A percentile compares a stretch with the other conserved stretches of the same genome.
These are phyloP conservation scores for Pionites leucogaster DNA, from an alignment of 2,113 vertebrate species.

Conservation along the genomic window DNA sequence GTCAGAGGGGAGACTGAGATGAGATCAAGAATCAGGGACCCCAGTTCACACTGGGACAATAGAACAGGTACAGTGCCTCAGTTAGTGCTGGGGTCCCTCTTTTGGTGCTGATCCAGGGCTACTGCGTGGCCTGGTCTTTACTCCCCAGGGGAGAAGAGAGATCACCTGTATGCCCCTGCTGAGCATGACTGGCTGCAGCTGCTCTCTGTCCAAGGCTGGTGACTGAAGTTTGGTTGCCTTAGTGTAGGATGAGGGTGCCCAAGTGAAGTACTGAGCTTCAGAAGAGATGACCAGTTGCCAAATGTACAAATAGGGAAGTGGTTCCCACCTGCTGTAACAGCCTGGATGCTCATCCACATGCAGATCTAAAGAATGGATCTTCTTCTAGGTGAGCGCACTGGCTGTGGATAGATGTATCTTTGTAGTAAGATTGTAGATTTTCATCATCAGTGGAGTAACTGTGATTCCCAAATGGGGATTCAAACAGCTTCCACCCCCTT, in stretches of 20 bases:
- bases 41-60: not conserved
- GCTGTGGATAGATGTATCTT: not conserved
- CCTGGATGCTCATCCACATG: not conserved
- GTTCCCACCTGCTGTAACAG: not conserved
- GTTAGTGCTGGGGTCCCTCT: not conserved
- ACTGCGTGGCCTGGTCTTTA: not conserved
- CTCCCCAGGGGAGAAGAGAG: not conserved
- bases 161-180: not conserved
- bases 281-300: not conserved
- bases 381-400: not conserved
- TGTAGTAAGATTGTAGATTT: not conserved
- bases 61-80: not conserved
- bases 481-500: not conserved
- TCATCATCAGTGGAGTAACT: not conserved
- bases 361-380: not conserved
- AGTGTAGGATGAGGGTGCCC: not conserved
- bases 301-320: fast-evolving
- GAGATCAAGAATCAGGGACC: not conserved
- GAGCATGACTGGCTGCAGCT: not conserved
- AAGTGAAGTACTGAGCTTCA: not conserved
- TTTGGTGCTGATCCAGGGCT: fast-evolving
- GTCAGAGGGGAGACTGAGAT: not conserved
- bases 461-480: not conserved
- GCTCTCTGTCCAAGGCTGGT: not conserved
- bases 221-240: not conserved